These are phyloP conservation scores for Phyto melanocephala DNA, from an alignment of 2,888 invertebrate genomes.

Conservation along the genomic window DNA sequence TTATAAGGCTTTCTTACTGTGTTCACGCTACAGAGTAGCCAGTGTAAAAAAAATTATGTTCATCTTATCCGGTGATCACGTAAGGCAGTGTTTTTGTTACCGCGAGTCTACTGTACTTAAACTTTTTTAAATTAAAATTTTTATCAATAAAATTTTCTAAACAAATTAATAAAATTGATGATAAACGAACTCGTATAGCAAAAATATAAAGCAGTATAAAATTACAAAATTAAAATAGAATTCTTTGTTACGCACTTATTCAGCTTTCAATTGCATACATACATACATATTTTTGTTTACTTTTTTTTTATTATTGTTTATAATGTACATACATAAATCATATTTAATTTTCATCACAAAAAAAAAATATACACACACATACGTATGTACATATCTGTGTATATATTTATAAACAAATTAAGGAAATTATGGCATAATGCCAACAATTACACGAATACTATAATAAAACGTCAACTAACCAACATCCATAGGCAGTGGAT, in stretches of 20 bases:
- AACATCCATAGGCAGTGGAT: not conserved
- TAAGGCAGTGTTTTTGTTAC: too few species aligned
- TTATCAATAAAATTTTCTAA: not conserved
- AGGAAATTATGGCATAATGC: conserved; percentile 46
- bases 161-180: not conserved
- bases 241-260: too few species aligned
- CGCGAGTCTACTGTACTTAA: too few species aligned
- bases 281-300: not conserved
- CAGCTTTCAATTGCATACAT: too few species aligned
- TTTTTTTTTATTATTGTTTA: not conserved
- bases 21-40: too few species aligned
- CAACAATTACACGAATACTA: conserved; percentile 22
- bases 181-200: not conserved
- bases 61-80: too few species aligned
- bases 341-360: too few species aligned
- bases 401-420: conserved; percentile 13
- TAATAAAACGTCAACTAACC: not conserved
- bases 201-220: not conserved
- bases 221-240: not conserved
- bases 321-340: too few species aligned
- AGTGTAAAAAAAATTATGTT: too few species aligned
- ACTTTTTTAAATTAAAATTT: not conserved
- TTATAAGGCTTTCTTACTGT: too few species aligned
- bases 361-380: not conserved
- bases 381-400: too few species aligned